phyloP scores from a whole-genome alignment of 2,113 vertebrate genomes.

The Thunnus maccoyii region DNA sequence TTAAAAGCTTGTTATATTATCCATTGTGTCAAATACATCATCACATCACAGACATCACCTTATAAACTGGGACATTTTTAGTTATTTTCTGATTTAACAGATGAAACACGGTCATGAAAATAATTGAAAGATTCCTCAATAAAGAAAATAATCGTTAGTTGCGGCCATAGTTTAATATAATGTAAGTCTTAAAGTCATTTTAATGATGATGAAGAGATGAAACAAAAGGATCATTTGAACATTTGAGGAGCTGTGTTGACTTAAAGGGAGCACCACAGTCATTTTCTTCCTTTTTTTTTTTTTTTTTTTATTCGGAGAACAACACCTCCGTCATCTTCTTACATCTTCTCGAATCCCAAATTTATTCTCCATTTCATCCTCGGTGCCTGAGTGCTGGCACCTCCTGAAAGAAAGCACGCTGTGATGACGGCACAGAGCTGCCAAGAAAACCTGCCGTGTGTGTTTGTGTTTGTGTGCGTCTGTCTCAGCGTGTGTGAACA shows the following conservation, averaged over 20 bases:
- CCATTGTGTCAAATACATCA: no score
- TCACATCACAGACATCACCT: not conserved
- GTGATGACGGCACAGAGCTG: constrained; percentile 33
- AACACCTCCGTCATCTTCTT: constrained; percentile 30
- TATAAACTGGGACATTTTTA: not conserved
- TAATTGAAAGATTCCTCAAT: no score
- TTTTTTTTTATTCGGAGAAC: constrained; percentile 9
- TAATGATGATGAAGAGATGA: not conserved
- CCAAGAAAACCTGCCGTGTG: constrained; percentile 60
- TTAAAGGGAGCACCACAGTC: not conserved
- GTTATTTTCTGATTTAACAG: no score
- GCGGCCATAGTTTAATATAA: no score
- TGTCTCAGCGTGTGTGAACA: constrained; percentile 58
- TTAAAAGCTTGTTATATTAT: no score
- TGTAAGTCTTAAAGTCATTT: no score
- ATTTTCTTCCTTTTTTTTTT: not conserved
- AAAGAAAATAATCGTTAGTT: no score
- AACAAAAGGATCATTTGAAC: not conserved
- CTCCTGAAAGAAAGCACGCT: constrained; percentile 14
- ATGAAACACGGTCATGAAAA: no score
- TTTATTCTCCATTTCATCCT: constrained; percentile 19
- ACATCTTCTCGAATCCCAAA: not conserved
- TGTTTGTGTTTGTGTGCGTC: constrained; percentile 56
- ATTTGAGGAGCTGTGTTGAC: not conserved
- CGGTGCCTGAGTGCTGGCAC: not conserved